Conservation (phyloP, 2,888 invertebrate genomes). For the Caenorhabditis sulstoni region DNA sequence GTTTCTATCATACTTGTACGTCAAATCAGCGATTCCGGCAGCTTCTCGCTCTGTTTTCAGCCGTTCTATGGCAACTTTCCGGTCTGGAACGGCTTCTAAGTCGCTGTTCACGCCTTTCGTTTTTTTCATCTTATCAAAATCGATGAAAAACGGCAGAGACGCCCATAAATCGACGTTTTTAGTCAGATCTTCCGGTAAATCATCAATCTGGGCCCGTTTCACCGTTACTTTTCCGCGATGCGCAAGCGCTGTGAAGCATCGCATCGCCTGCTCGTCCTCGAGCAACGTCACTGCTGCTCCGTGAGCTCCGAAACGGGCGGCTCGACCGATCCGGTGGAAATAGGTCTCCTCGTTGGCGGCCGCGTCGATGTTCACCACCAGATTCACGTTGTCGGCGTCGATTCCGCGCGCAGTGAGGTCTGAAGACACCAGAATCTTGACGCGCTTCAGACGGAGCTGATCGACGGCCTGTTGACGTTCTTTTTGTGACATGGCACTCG, state of each 20-base stretch:
- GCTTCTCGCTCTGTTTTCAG: constrained; percentile 13
- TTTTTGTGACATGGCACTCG: constrained; percentile 88
- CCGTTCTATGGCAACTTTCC: constrained; percentile 21
- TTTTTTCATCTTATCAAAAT: not conserved
- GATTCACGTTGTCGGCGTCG: constrained; percentile 92
- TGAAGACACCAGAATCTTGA: constrained; percentile 91
- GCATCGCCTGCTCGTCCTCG: constrained; percentile 43
- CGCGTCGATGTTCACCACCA: constrained; percentile 93
- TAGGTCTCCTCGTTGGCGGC: constrained; percentile 89
- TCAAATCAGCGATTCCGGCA: not conserved
- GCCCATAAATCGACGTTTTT: constrained; percentile 37
- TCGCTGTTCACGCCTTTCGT: not conserved
- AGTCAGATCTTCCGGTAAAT: constrained; percentile 39
- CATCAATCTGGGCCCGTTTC: constrained; percentile 20
- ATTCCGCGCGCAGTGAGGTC: constrained; percentile 91
- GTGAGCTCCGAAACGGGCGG: constrained; percentile 89
- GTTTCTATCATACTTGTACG: constrained; percentile 27
- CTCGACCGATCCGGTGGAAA: constrained; percentile 94
- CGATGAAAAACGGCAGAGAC: constrained; percentile 25
- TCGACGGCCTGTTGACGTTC: constrained; percentile 88
- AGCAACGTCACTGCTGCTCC: constrained; percentile 72
- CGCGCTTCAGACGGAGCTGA: constrained; percentile 88
- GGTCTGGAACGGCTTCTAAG: constrained; percentile 36
- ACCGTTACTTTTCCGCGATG: constrained; percentile 34
- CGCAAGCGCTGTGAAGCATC: constrained; percentile 50